phyloP scores from a whole-genome alignment of 2,113 vertebrate species.

The Alethe diademata region DNA sequence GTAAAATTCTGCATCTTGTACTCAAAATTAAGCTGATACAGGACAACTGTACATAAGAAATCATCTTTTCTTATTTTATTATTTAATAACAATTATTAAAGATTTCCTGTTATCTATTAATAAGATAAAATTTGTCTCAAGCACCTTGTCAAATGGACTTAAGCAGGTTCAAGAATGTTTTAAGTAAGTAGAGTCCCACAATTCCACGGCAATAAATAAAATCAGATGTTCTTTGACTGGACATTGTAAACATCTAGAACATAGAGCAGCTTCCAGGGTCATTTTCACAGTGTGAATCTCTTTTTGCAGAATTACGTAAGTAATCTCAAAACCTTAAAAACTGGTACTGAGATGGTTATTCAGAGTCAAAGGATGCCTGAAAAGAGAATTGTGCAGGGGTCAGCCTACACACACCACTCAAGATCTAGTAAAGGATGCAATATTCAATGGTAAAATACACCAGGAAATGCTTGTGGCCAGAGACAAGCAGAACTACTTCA shows the following conservation, averaged over 20 bases:
- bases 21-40: not conserved
- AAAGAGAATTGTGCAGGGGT: not conserved
- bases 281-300: not conserved
- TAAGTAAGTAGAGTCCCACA: not conserved
- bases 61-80: not conserved
- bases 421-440: not conserved
- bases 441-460: not conserved
- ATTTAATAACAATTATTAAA: not conserved
- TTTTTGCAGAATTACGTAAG: not conserved
- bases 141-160: not conserved
- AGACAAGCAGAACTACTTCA: conserved; percentile 9
- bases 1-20: not conserved
- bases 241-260: not conserved
- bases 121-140: not conserved
- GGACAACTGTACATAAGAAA: not conserved
- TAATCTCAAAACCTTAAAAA: not conserved
- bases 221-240: not conserved
- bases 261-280: not conserved
- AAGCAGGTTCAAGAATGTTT: not conserved
- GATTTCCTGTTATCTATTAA: not conserved
- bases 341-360: not conserved
- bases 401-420: not conserved
- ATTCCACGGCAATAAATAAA: not conserved
- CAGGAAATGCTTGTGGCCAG: not conserved
- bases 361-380: not conserved